Percentiles rank a stretch among this genome's conserved stretches.
Conservation (phyloP, 2,888 invertebrate species). For the Ditula angustiorana region DNA sequence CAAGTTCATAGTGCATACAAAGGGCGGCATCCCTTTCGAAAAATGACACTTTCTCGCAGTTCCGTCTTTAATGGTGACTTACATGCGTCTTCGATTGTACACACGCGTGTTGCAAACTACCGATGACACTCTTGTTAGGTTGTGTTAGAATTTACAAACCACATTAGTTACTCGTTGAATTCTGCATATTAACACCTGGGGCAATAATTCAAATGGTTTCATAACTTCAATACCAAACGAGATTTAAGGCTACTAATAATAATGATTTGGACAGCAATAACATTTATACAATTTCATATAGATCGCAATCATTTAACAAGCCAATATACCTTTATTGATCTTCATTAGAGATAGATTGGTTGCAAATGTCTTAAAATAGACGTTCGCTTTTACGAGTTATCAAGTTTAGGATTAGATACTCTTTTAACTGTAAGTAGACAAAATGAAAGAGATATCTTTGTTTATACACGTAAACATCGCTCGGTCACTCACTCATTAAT, state of each 20-base stretch:
- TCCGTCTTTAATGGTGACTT: no score
- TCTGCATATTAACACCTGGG: slow-evolving; percentile 19
- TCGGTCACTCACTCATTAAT: no score
- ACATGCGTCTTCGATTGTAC: no score
- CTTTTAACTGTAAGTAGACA: no score
- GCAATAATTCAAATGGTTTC: slow-evolving; percentile 24
- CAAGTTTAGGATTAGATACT: no score
- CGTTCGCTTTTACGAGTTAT: no score
- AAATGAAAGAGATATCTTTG: no score
- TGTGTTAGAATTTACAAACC: slow-evolving; percentile 2
- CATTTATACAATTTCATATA: not conserved
- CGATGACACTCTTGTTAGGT: not conserved
- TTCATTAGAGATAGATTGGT: slow-evolving; percentile 7
- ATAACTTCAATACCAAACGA: slow-evolving; percentile 14
- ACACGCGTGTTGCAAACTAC: not conserved
- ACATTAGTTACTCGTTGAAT: not conserved
- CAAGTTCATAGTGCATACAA: no score
- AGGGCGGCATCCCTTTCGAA: no score
- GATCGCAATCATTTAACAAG: slow-evolving; percentile 11
- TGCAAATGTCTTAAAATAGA: slow-evolving; percentile 11
- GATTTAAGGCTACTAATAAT: slow-evolving; percentile 11
- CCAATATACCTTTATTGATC: not conserved
- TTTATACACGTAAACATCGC: no score
- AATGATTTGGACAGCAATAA: slow-evolving; percentile 21
- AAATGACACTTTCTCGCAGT: no score